Evolutionary conservation across 1,140 invertebrate species (phyloP).

Genomic region (Archivesica marissinica): DNA sequence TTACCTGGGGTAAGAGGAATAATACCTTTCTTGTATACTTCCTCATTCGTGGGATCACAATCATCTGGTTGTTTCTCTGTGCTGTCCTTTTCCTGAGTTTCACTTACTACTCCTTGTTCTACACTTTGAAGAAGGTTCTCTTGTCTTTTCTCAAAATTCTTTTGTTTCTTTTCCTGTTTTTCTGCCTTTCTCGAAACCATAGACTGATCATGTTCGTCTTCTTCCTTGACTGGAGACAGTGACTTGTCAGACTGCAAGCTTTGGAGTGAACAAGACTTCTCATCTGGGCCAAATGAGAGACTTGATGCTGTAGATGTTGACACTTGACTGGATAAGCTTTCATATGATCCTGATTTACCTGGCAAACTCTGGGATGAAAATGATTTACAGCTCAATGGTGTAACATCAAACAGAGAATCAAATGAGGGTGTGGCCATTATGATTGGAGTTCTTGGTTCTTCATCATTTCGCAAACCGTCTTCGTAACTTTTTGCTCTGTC

Average conservation of each 20-base stretch:
- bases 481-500: constrained; percentile 53
- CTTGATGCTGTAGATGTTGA: constrained; percentile 43
- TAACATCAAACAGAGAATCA: constrained; percentile 55
- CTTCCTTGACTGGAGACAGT: constrained; percentile 55
- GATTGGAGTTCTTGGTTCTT: constrained; percentile 37
- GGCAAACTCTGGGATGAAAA: constrained; percentile 49
- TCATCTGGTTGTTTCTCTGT: background rate
- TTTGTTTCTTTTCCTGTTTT: background rate
- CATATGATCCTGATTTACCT: constrained; percentile 24
- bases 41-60: background rate
- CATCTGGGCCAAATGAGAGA: constrained; percentile 48
- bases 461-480: constrained; percentile 23
- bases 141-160: background rate
- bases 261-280: constrained; percentile 47
- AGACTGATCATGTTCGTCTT: constrained; percentile 14
- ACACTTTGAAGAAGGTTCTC: background rate
- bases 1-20: constrained; percentile 50
- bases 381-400: constrained; percentile 40
- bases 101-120: background rate
- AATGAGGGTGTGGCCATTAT: constrained; percentile 56
- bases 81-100: background rate
- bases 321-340: constrained; percentile 28
- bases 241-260: constrained; percentile 59
- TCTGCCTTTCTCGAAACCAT: background rate
- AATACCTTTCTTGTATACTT: background rate